Conservation (phyloP, 2,797 vertebrate genomes). For the Furcifer pardalis region DNA sequence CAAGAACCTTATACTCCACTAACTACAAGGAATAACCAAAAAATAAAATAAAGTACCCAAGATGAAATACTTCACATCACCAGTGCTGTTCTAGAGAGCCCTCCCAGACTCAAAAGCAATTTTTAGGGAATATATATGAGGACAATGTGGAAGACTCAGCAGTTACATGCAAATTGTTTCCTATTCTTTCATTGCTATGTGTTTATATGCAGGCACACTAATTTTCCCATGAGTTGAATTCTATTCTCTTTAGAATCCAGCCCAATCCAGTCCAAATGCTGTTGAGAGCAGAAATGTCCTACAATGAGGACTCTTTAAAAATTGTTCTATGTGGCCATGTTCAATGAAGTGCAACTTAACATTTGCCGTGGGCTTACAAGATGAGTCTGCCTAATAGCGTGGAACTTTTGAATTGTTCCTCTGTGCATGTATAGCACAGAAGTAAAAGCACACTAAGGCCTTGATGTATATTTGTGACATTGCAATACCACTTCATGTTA, state of each 20-base stretch:
- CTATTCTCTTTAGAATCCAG: not conserved
- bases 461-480: not conserved
- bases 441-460: not conserved
- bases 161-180: not conserved
- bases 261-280: not conserved
- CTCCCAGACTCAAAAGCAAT: not conserved
- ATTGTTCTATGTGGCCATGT: not conserved
- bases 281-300: not conserved
- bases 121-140: not conserved
- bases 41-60: too few species aligned
- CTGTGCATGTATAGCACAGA: not conserved
- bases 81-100: not conserved
- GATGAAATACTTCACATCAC: not conserved
- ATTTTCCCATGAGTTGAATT: not conserved
- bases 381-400: not conserved
- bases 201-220: not conserved
- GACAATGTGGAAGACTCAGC: too few species aligned
- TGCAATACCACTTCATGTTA: not conserved
- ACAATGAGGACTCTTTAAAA: too few species aligned
- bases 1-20: too few species aligned
- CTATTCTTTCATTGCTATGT: not conserved
- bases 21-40: too few species aligned
- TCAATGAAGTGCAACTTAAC: not conserved
- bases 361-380: not conserved
- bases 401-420: not conserved